These are phyloP conservation scores for Nerophis lumbriciformis DNA, from an alignment of 2,113 vertebrate species.

Conservation along the genomic window DNA sequence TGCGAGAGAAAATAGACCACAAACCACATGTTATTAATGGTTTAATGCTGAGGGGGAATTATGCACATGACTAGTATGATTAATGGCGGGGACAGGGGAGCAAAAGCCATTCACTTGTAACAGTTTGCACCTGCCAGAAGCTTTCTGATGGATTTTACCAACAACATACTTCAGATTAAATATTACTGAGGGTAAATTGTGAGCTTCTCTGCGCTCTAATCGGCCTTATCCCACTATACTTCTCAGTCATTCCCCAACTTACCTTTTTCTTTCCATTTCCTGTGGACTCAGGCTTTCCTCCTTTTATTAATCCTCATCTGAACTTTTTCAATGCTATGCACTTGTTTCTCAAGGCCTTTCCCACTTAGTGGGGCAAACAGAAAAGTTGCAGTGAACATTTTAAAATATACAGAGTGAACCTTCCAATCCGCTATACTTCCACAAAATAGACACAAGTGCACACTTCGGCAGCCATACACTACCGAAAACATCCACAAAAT, in stretches of 20 bases:
- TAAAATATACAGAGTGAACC: constrained; percentile 22
- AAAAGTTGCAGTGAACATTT: constrained; percentile 51
- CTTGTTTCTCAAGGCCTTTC: constrained; percentile 46
- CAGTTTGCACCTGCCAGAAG: constrained; percentile 42
- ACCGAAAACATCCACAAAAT: constrained; percentile 42
- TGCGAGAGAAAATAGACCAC: constrained; percentile 30
- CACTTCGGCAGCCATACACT: constrained; percentile 46
- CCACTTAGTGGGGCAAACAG: constrained; percentile 34
- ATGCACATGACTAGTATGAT: constrained; percentile 49
- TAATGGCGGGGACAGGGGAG: constrained; percentile 46
- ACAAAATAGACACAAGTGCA: constrained; percentile 16
- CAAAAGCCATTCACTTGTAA: constrained; percentile 39
- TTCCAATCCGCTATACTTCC: constrained; percentile 14
- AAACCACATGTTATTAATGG: constrained; percentile 54
- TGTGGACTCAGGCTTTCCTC: constrained; percentile 15
- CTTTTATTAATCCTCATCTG: constrained; percentile 11
- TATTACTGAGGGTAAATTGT: constrained; percentile 38
- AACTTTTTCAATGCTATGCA: constrained; percentile 26
- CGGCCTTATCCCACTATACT: constrained; percentile 41
- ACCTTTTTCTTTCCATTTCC: background rate
- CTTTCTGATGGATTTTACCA: constrained; percentile 23
- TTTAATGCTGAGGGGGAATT: constrained; percentile 37
- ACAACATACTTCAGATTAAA: constrained; percentile 34
- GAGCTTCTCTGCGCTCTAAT: constrained; percentile 46
- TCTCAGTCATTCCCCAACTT: constrained; percentile 3